Evolutionary conservation across 2,888 invertebrate genomes (phyloP), one percentile per base, ranked within the genome.

Genomic region (Quadriops clusia): DNA sequence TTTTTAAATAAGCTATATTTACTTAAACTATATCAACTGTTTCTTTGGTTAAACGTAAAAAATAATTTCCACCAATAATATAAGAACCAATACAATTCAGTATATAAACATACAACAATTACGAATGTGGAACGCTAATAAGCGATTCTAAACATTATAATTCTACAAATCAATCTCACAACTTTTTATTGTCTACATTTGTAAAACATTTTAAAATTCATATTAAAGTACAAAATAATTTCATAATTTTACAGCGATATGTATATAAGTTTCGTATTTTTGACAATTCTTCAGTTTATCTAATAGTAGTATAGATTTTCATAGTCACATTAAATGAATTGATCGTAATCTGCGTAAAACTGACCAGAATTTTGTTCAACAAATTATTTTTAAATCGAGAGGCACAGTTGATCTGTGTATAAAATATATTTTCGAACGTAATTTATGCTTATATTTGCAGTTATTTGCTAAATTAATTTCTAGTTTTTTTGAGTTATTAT

Each of bases 121-220:
- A 50, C 47, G 42, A 20, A 34, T 33, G 33, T 28, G 42, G 45
- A 43, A 39, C 45, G 46, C 45, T 44, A 43, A 43, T 37, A 45
- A 47, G 49, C 45, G 45, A 36, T 43, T 43, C 43, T 47, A 49
- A 46, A 48, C 48, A n/a, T n/a, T n/a, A n/a, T n/a, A 12, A 21
- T 23, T 24, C 44, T 49, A 50, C 47, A 47, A 51, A 53, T 44
- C 45, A 50, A 45, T 41, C 47, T 50, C 49, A 51, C 46, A 54
- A 49, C 45, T 49, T 45, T 44, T 48, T 56, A 56, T 56, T 56
- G 56, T 56, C 56, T 55, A 55, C 54, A 55, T 49, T 53, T 53
- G 49, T 48, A 52, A 21, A n/a, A 30, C 15, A 13, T 8, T 14
- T 12, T 15, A 16, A 23, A 23, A 17, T 16, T 18, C 17, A 28